Evolutionary conservation across 2,113 vertebrate genomes (phyloP), one percentile per base, ranked within the genome.

Genomic region (Empidonax alnorum): DNA sequence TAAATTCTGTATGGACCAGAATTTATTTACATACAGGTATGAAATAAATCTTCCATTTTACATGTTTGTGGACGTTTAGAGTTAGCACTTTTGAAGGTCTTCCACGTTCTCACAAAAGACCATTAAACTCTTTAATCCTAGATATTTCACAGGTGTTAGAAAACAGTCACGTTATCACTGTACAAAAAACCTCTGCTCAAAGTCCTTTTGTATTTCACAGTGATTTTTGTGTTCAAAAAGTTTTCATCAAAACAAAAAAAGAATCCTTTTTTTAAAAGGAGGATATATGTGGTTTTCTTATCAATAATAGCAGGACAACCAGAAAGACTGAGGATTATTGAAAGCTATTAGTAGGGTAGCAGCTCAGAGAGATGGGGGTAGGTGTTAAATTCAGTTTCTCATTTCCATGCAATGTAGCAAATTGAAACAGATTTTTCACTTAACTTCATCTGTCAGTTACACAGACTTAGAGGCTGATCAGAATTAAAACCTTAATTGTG

Each of bases 401-500:
- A 80, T 93, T 96, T 90, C n/a, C 78, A 84, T 74, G 67, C 47
- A 72, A 46, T 33, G 75, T 82, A 16, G 22, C 41, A 93, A 93
- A 96, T 18, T 74, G 39, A 92, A 96, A 88, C 52, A 94, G 85
- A 67, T 85, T 91, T 94, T 95, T 91, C 5, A 7, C 71, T 89
- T 84, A 87, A 67, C 30, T 93, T 96, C 78, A 87, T 37, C 55
- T 96, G 53, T 92, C 85, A 90, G 66, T 93, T 94, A 65, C 39
- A 69, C 35, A 52, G 73, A 73, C 37, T 81, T 81, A 86, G 65
- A 90, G 28, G n/a, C 13, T 86, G 75, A 69, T 90, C 39, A 88
- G 78, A 94, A 90, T 95, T 69, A 96, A 96, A 96, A 77, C 33
- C 42, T 67, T 94, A 89, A 93, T 81, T 92, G 19, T 72, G 16